Percentiles rank a stretch among this genome's conserved stretches.
phyloP scores from a whole-genome alignment of 2,888 invertebrate species.

The Coleophora deauratella region DNA sequence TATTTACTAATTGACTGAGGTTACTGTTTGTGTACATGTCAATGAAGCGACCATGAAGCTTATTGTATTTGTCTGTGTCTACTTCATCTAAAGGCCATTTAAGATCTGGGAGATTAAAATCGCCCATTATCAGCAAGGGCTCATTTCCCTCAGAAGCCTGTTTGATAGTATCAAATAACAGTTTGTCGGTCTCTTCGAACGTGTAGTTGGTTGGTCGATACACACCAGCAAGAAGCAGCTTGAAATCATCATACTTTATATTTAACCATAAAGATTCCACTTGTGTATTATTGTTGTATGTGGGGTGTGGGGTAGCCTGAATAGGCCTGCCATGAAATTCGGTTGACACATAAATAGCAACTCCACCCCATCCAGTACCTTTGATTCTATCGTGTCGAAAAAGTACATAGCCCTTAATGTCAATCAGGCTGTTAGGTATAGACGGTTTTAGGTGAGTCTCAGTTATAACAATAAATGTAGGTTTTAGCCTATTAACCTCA shows the following conservation, averaged over 20 bases:
- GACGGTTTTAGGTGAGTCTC: constrained; percentile 7
- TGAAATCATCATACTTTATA: constrained; percentile 3
- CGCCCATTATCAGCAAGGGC: background rate
- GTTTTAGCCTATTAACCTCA: constrained; percentile 6
- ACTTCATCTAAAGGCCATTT: constrained; percentile 1
- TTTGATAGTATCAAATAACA: constrained; percentile 5
- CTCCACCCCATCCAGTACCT: constrained; percentile 8
- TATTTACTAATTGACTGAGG: background rate
- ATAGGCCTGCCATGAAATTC: background rate
- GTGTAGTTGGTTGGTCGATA: constrained; percentile 7
- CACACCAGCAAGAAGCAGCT: constrained; percentile 1
- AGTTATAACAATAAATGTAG: constrained; percentile 9
- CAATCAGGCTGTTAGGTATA: constrained; percentile 1
- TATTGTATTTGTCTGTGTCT: background rate
- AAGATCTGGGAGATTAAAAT: too few species aligned
- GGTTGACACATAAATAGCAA: constrained; percentile 7
- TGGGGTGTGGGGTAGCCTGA: constrained; percentile 3
- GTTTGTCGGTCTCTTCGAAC: constrained; percentile 4
- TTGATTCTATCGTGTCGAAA: constrained; percentile 6
- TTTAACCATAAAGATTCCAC: constrained; percentile 7
- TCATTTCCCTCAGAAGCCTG: background rate
- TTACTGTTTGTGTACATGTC: constrained; percentile 1
- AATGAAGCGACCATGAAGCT: background rate
- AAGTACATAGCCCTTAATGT: constrained; percentile 5
- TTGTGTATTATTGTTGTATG: constrained; percentile 1